Percentiles rank a stretch among this genome's conserved stretches.
Conservation (phyloP, 2,888 invertebrate genomes). For the Drosophila ustulata region DNA sequence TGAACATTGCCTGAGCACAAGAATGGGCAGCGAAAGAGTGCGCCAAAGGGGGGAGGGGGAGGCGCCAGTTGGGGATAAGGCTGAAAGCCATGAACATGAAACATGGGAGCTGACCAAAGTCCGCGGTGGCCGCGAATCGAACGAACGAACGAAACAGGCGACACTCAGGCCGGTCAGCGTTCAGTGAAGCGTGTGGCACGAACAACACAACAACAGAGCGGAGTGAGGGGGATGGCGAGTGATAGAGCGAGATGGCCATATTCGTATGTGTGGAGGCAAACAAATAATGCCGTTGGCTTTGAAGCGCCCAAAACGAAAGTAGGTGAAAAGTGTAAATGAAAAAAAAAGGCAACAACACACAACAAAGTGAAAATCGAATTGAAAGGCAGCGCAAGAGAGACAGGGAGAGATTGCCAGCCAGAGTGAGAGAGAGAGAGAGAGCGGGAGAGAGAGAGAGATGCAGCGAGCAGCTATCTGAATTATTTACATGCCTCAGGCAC, state of each 20-base stretch:
- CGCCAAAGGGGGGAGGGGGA: background rate
- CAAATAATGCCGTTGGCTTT: conserved; percentile 56
- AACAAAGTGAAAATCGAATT: conserved; percentile 70
- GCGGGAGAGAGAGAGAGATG: too few relatives aligned
- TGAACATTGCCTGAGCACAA: conserved; percentile 70
- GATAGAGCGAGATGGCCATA: background rate
- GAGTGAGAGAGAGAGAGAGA: background rate
- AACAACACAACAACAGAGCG: conserved; percentile 31
- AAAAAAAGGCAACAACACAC: conserved; percentile 23
- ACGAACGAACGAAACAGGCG: conserved; percentile 48
- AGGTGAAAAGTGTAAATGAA: conserved; percentile 75
- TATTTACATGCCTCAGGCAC: conserved; percentile 20
- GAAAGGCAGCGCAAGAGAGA: conserved; percentile 34
- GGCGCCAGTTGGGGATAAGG: conserved; percentile 3
- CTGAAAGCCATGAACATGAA: conserved; percentile 49
- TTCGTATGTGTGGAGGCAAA: conserved; percentile 30
- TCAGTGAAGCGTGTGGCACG: conserved; percentile 61
- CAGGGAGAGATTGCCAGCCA: background rate
- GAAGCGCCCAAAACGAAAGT: conserved; percentile 60
- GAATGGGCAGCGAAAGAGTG: conserved; percentile 3
- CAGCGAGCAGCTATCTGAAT: background rate
- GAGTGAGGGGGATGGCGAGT: background rate
- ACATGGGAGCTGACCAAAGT: conserved; percentile 51
- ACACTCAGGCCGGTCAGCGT: conserved; percentile 65
- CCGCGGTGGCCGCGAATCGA: conserved; percentile 51